Conservation (phyloP, 2,888 invertebrate genomes). For the Troilus luridus region DNA sequence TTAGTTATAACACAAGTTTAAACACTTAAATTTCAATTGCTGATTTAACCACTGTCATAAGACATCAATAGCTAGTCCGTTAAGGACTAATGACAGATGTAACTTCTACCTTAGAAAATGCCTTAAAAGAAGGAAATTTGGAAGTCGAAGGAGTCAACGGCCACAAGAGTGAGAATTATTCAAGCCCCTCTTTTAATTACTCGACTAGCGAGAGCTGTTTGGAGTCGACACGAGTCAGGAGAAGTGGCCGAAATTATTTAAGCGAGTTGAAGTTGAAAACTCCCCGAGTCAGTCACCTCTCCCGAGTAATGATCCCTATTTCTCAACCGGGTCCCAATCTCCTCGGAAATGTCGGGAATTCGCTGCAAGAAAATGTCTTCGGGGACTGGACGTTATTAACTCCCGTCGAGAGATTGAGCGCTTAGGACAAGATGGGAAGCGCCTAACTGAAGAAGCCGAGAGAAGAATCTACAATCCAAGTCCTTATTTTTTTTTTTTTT, state of each 20-base stretch:
- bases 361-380: constrained; percentile 15
- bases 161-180: background rate
- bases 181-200: background rate
- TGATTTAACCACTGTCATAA: no score
- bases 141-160: background rate
- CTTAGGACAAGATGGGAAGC: background rate
- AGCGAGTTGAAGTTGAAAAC: constrained; percentile 7
- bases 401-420: background rate
- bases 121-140: background rate
- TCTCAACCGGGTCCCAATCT: constrained; percentile 21
- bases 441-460: background rate
- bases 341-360: constrained; percentile 10
- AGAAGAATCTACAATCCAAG: background rate
- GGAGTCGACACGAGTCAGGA: background rate
- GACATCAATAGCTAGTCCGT: no score
- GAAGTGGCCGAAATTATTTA: constrained; percentile 17
- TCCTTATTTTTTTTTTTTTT: background rate
- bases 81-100: no score
- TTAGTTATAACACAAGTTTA: no score
- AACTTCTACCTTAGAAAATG: background rate
- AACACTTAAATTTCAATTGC: no score
- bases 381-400: constrained; percentile 17
- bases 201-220: constrained; percentile 6
- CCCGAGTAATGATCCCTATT: constrained; percentile 24
- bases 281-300: constrained; percentile 11